Evolutionary conservation across 2,113 vertebrate species (phyloP).

Genomic region (Falcunculus frontatus): DNA sequence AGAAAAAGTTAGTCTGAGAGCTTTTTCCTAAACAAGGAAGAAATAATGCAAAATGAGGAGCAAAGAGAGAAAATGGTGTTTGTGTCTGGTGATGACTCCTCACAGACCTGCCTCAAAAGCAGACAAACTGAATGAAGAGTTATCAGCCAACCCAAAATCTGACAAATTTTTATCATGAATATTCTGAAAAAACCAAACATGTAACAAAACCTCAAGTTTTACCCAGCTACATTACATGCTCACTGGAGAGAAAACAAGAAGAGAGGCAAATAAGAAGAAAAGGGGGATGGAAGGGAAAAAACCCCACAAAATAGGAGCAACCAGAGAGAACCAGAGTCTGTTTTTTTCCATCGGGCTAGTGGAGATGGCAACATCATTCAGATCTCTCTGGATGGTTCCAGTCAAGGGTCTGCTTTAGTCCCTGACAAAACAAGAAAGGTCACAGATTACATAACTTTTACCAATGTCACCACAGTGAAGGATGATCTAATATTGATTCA

Average conservation of each 20-base stretch:
- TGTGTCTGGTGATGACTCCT: background rate
- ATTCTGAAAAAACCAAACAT: background rate
- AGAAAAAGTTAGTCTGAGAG: background rate
- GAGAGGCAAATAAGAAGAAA: background rate
- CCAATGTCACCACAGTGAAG: background rate
- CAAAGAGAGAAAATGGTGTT: background rate
- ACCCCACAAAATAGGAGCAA: background rate
- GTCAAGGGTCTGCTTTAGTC: background rate
- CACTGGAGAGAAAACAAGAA: background rate
- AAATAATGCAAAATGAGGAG: background rate
- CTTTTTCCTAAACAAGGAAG: background rate
- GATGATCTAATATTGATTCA: background rate
- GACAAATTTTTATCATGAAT: background rate
- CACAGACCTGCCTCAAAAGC: background rate
- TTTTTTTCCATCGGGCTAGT: background rate
- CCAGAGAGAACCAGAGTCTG: background rate
- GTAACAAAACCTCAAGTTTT: background rate
- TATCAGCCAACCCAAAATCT: background rate
- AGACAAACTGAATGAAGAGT: background rate
- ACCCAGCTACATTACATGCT: background rate
- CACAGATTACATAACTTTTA: constrained; percentile 11
- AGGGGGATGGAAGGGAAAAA: background rate
- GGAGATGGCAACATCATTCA: background rate
- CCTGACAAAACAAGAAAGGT: background rate
- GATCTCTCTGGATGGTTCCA: background rate